phyloP scores from a whole-genome alignment of 1,140 invertebrate species.

The Cherax quadricarinatus region DNA sequence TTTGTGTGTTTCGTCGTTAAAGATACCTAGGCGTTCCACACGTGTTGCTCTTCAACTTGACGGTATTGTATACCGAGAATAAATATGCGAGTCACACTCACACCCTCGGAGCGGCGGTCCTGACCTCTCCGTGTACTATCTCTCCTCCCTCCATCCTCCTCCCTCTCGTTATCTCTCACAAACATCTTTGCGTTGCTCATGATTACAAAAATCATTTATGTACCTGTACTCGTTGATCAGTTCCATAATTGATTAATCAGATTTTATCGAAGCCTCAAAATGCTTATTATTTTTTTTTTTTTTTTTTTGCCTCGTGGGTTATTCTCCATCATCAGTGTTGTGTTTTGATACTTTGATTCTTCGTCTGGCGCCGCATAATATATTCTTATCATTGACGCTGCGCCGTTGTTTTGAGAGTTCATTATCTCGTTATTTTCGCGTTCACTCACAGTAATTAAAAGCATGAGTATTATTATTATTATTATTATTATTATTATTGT shows the following conservation, averaged over 20 bases:
- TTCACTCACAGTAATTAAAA: neutral
- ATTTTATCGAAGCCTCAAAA: constrained; percentile 29
- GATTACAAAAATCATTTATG: constrained; percentile 45
- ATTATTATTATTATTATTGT: no score
- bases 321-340: constrained; percentile 17
- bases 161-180: neutral
- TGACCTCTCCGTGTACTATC: no score
- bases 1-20: no score
- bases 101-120: no score
- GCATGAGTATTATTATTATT: neutral
- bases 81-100: no score
- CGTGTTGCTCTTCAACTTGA: no score
- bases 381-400: neutral
- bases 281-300: constrained; percentile 45
- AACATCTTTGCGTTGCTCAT: constrained; percentile 17
- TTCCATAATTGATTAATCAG: constrained; percentile 58
- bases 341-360: neutral
- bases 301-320: constrained; percentile 17
- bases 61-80: no score
- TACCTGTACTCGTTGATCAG: constrained; percentile 41
- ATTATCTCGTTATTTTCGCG: neutral
- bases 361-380: neutral
- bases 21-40: no score
- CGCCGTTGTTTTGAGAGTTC: neutral
- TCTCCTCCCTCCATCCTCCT: no score